Percentiles rank a stretch among this genome's conserved stretches.
These are phyloP conservation scores for Zeus faber DNA, from an alignment of 2,113 vertebrate species.

Conservation along the genomic window DNA sequence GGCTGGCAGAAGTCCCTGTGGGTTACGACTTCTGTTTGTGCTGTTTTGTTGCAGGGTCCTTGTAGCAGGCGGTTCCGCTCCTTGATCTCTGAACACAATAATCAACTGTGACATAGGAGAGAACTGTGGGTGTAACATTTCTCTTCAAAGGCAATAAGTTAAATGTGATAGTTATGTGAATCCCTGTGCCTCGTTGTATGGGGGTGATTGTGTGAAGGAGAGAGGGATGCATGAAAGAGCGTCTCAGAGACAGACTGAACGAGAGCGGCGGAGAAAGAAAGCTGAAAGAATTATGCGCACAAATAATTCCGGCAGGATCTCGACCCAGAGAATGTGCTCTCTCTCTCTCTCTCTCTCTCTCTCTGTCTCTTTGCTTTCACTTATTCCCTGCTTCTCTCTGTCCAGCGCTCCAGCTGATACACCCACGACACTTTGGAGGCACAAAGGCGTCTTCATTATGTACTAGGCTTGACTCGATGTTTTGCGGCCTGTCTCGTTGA, in stretches of 20 bases:
- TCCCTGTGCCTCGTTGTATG: conserved; percentile 30
- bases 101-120: conserved; percentile 32
- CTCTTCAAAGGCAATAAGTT: conserved; percentile 29
- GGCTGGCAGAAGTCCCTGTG: background rate
- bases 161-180: conserved; percentile 41
- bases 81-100: conserved; percentile 30
- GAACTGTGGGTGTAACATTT: conserved; percentile 34
- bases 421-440: too few relatives aligned
- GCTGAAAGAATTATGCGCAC: conserved; percentile 47
- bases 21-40: background rate
- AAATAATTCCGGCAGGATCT: too few relatives aligned
- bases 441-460: too few relatives aligned
- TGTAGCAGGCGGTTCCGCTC: conserved; percentile 16
- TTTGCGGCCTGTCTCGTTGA: too few relatives aligned
- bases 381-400: too few relatives aligned
- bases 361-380: too few relatives aligned
- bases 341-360: too few relatives aligned
- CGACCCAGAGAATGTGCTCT: too few relatives aligned
- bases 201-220: conserved; percentile 36
- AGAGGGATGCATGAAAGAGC: conserved; percentile 33
- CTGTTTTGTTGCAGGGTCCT: background rate
- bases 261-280: conserved; percentile 40
- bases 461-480: too few relatives aligned
- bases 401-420: too few relatives aligned
- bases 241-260: too few relatives aligned